Conservation (phyloP, 2,797 vertebrate species). For the Alosa sapidissima region DNA sequence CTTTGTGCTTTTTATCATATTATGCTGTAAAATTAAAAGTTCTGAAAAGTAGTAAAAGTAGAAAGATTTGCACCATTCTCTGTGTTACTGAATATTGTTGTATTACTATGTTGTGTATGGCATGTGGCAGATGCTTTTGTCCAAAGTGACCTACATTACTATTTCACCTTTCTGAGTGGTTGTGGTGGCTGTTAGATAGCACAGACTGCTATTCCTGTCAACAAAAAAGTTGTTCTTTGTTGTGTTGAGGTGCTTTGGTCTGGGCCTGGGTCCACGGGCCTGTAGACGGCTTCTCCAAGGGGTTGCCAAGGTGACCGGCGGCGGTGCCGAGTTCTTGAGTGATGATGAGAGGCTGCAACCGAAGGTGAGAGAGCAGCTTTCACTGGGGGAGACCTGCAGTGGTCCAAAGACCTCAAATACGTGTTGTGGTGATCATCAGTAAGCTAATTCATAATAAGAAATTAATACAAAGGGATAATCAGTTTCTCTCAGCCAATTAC, state of each 20-base stretch:
- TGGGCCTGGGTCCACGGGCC: conserved; percentile 79
- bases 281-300: conserved; percentile 82
- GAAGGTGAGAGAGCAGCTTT: conserved; percentile 72
- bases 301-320: conserved; percentile 86
- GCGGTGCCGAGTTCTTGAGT: conserved; percentile 79
- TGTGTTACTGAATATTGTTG: background rate
- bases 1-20: background rate
- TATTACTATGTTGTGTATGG: too few relatives aligned
- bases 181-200: background rate
- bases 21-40: background rate
- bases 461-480: too few relatives aligned
- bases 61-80: background rate
- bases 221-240: background rate
- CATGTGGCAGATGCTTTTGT: too few relatives aligned
- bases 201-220: background rate
- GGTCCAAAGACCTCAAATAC: background rate
- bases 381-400: background rate
- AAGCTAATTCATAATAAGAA: too few relatives aligned
- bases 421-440: background rate
- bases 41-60: background rate
- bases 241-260: conserved; percentile 84
- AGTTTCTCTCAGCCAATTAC: background rate
- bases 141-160: too few relatives aligned
- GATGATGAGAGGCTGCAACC: conserved; percentile 90
- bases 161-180: background rate